A percentile compares a stretch with the other conserved stretches of the same genome.
phyloP scores from a whole-genome alignment of 1,140 invertebrate species.

The Drosophila lacteicornis region DNA sequence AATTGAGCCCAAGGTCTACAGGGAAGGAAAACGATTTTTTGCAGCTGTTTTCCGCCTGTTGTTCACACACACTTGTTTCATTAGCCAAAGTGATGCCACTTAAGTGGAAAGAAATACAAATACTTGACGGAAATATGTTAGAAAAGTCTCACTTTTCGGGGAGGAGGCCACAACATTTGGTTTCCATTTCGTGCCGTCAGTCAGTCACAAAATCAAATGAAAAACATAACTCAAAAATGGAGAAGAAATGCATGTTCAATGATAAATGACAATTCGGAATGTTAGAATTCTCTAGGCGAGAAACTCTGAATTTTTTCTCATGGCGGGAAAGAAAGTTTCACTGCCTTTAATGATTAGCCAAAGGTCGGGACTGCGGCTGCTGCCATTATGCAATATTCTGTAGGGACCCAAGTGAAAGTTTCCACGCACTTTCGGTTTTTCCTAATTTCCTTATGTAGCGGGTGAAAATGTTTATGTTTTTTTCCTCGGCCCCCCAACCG shows the following conservation, averaged over 20 bases:
- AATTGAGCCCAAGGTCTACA: constrained; percentile 52
- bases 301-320: constrained; percentile 47
- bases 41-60: constrained; percentile 57
- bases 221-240: constrained; percentile 60
- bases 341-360: constrained; percentile 38
- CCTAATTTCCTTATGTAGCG: constrained; percentile 43
- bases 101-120: background rate
- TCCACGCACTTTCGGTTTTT: constrained; percentile 71
- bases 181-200: constrained; percentile 52
- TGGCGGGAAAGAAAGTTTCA: constrained; percentile 67
- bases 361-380: constrained; percentile 9
- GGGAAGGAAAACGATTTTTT: constrained; percentile 25
- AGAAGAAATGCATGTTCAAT: constrained; percentile 19
- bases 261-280: constrained; percentile 70
- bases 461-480: constrained; percentile 48
- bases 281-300: constrained; percentile 55
- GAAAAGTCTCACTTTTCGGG: constrained; percentile 11
- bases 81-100: constrained; percentile 18
- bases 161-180: constrained; percentile 53
- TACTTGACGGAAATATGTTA: background rate
- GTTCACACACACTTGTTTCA: constrained; percentile 59
- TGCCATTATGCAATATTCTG: constrained; percentile 72
- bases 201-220: constrained; percentile 71
- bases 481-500: constrained; percentile 30
- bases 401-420: constrained; percentile 70